Percentiles rank a stretch among this genome's conserved stretches.
These are phyloP conservation scores for Columba guinea DNA, from an alignment of 2,797 vertebrate species.

Conservation along the genomic window DNA sequence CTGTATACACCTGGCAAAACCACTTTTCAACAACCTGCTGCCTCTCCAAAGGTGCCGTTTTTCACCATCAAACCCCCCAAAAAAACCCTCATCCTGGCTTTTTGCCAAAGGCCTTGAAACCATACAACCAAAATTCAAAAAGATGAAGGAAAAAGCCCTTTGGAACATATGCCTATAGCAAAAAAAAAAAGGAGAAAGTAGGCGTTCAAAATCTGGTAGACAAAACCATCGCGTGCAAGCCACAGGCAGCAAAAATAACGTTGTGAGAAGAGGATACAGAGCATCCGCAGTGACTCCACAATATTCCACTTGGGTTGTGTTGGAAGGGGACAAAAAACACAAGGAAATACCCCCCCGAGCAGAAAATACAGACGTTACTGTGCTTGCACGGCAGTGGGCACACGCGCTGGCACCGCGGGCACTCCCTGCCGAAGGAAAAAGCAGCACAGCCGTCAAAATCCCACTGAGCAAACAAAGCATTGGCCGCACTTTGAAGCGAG, in stretches of 20 bases:
- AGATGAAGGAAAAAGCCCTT: background rate
- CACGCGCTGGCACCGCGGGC: background rate
- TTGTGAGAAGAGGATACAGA: background rate
- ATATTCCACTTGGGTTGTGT: background rate
- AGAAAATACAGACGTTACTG: fast-evolving
- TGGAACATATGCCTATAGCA: background rate
- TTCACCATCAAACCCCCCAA: background rate
- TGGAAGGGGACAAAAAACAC: background rate
- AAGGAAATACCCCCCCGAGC: fast-evolving
- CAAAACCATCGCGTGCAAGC: background rate
- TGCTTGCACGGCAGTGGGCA: fast-evolving
- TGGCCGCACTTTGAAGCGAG: background rate
- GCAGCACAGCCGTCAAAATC: background rate
- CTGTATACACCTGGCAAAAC: fast-evolving
- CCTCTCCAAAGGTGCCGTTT: background rate
- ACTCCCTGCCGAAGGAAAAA: background rate
- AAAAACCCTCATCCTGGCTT: background rate
- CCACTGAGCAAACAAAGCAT: background rate
- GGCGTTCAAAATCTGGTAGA: background rate
- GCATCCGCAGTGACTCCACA: background rate
- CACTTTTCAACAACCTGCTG: background rate
- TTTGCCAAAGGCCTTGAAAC: background rate
- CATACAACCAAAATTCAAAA: background rate
- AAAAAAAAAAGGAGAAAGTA: background rate
- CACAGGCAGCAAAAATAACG: background rate